These are phyloP conservation scores for Pionites leucogaster DNA, from an alignment of 2,113 vertebrate species.

Conservation along the genomic window DNA sequence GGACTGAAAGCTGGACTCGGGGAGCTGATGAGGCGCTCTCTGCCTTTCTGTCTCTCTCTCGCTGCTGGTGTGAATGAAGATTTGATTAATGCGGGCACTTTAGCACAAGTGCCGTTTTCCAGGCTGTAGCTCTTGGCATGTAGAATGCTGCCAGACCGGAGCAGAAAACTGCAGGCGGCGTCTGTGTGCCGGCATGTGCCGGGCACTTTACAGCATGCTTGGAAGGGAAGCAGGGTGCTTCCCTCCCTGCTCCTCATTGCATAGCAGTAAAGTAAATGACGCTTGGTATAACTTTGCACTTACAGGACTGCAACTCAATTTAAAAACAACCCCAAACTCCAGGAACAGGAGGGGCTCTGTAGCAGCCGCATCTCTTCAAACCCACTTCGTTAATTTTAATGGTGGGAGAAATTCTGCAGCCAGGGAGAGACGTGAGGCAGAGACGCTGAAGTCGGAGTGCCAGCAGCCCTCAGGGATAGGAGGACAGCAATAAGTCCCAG, in stretches of 20 bases:
- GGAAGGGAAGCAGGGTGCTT: conserved; percentile 20
- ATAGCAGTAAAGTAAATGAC: conserved; percentile 67
- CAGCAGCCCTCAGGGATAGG: neutral
- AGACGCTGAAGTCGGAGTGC: conserved; percentile 2
- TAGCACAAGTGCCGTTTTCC: conserved; percentile 44
- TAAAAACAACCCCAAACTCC: conserved; percentile 45
- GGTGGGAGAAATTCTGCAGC: conserved; percentile 54
- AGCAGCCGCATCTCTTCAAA: conserved; percentile 19
- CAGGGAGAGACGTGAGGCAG: neutral
- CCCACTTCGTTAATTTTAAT: conserved; percentile 73
- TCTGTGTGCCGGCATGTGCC: neutral
- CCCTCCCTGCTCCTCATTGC: conserved; percentile 22
- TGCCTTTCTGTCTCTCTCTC: neutral
- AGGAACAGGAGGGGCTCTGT: conserved; percentile 32
- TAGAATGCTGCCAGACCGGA: neutral
- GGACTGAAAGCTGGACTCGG: neutral
- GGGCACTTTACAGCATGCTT: neutral
- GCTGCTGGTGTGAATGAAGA: conserved; percentile 25
- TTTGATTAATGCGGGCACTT: conserved; percentile 54
- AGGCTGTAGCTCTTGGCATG: conserved; percentile 17
- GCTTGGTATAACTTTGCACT: conserved; percentile 65
- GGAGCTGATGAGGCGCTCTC: neutral
- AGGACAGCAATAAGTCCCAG: neutral
- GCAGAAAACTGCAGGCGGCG: neutral
- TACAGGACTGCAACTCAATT: conserved; percentile 53